Base-by-base conservation (phyloP, 2,888 invertebrate species). In the Busseola fusca region DNA sequence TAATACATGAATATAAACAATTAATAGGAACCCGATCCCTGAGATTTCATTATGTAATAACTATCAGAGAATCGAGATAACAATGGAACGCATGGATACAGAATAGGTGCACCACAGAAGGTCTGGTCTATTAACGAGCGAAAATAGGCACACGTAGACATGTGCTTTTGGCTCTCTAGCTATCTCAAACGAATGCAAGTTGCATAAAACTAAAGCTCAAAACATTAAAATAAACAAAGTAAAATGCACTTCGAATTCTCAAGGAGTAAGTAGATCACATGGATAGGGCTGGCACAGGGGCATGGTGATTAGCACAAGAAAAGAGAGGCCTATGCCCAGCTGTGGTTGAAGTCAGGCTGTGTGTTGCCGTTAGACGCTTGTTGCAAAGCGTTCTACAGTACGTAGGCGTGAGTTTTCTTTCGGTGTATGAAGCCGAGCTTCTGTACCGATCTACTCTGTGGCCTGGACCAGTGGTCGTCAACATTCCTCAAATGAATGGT, bases 401-500 rank as follows among this genome's bases (percentile, higher is more conserved):
- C 6, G 40, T 45, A 7, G n/a, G 30, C n/a, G 9, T 25, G 9
- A 0, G 1, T 40, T 25, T 48, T n/a, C 18, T 0, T 2, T 14
- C 6, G 1, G 50, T 12, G 21, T 27, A 10, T 18, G 3, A 5
- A 74, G 4, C 6, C 2, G 0, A 9, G 1, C 45, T 59, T 73
- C 69, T 74, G 54, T 40, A 1, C 0, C 14, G 1, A 40, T 27
- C 14, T 69, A 74, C 7, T 75, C 52, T 7, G 1, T 40, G 52
- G 1, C 60, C 27, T 68, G 59, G 69, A 64, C 72, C 76, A 75
- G 71, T 12, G 76, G 67, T 83, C 85, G 85, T 80, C 85, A 83
- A 82, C 84, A 84, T 84, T 84, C 84, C 75, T 57, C 73, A 75
- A 74, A 86, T 89, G 87, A 89, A 91, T 90, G 86, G 89, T 84